Percentiles rank a stretch among this genome's conserved stretches.
Evolutionary conservation across 2,113 vertebrate species (phyloP).

Genomic region (Rostratula benghalensis): DNA sequence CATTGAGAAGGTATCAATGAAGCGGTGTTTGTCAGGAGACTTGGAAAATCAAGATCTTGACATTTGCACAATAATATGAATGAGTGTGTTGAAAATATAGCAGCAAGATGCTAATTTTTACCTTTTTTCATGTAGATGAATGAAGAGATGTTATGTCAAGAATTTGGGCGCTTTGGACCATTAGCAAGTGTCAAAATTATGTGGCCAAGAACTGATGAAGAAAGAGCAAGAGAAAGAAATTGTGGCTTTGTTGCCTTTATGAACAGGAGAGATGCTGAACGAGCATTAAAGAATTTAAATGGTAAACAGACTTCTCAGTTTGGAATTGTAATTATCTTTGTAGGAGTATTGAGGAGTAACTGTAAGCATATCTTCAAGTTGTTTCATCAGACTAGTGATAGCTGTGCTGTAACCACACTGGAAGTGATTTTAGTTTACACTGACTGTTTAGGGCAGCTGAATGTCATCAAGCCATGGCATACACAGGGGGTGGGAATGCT

Average conservation of each 20-base stretch:
- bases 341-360: neutral
- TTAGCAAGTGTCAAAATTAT: constrained; percentile 99
- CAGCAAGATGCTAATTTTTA: neutral
- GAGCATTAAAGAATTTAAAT: constrained; percentile 96
- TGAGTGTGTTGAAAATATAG: neutral
- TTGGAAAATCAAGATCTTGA: neutral
- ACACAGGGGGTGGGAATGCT: neutral
- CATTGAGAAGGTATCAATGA: neutral
- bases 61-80: neutral
- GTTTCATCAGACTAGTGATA: neutral
- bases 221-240: constrained; percentile 96
- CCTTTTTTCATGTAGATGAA: constrained; percentile 86
- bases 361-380: neutral
- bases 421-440: neutral
- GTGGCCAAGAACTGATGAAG: constrained; percentile 99
- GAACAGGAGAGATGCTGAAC: constrained; percentile 98
- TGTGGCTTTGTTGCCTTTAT: constrained; percentile 99
- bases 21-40: neutral
- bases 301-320: constrained; percentile 72
- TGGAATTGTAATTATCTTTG: neutral
- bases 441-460: neutral
- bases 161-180: constrained; percentile 96
- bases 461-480: neutral
- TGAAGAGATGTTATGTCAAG: constrained; percentile 98
- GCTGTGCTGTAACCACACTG: neutral